Evolutionary conservation across 2,113 vertebrate species (phyloP).

Genomic region (Cromileptes altivelis): DNA sequence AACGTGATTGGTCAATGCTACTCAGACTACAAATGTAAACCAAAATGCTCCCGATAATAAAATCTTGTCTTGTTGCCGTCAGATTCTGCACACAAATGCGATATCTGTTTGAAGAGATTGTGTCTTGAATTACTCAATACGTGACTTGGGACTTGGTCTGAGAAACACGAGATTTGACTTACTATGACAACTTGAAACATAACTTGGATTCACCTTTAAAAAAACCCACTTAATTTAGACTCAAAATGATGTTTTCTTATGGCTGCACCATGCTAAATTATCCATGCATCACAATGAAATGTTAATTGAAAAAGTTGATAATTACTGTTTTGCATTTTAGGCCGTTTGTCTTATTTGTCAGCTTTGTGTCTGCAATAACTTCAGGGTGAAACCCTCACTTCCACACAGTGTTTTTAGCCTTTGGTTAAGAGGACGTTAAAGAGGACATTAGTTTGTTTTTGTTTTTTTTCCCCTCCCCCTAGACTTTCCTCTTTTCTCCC

Average conservation of each 20-base stretch:
- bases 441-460: conserved; percentile 67
- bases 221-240: neutral
- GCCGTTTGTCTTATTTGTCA: conserved; percentile 64
- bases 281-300: conserved; percentile 26
- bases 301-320: conserved; percentile 46
- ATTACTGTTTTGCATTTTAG: conserved; percentile 23
- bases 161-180: neutral
- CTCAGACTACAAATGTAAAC: too few species aligned
- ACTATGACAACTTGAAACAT: neutral
- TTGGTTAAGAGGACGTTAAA: conserved; percentile 69
- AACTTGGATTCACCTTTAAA: neutral
- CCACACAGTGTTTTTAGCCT: conserved; percentile 56
- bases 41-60: too few species aligned
- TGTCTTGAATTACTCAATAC: neutral
- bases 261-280: conserved; percentile 4
- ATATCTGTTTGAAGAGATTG: too few species aligned
- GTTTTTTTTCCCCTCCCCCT: neutral
- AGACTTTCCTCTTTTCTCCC: conserved; percentile 61
- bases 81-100: too few species aligned
- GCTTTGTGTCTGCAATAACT: conserved; percentile 67
- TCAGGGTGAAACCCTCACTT: conserved; percentile 57
- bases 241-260: conserved; percentile 10
- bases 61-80: too few species aligned
- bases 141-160: neutral
- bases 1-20: too few species aligned